These are phyloP conservation scores for Heliconius aoede DNA, from an alignment of 2,888 invertebrate species.

Conservation along the genomic window DNA sequence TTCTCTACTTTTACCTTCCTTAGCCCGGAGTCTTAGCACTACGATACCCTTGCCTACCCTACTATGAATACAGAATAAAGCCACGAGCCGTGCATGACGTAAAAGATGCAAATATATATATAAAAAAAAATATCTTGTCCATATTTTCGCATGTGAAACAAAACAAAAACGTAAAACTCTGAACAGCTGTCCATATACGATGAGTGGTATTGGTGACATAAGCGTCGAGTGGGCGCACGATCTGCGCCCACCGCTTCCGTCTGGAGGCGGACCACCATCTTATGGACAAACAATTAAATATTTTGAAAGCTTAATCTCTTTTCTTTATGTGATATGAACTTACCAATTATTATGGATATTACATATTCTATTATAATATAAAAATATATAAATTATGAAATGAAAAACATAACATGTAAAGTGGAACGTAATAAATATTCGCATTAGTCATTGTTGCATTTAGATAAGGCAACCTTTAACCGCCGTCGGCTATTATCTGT, in stretches of 20 bases:
- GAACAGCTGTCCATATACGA: slow-evolving; percentile 71
- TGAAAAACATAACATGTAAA: slow-evolving; percentile 23
- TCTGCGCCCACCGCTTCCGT: slow-evolving; percentile 79
- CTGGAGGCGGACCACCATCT: slow-evolving; percentile 75
- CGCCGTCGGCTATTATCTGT: slow-evolving; percentile 53
- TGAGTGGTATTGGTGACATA: slow-evolving; percentile 76
- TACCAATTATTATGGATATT: too few relatives aligned
- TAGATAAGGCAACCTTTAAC: slow-evolving; percentile 62
- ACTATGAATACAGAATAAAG: too few relatives aligned
- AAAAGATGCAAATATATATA: too few relatives aligned
- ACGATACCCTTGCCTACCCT: too few relatives aligned
- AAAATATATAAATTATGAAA: too few relatives aligned
- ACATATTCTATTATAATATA: too few relatives aligned
- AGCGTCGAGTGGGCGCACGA: slow-evolving; percentile 72
- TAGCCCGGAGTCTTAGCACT: too few relatives aligned
- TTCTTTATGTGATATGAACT: background rate
- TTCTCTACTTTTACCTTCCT: too few relatives aligned
- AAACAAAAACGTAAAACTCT: slow-evolving; percentile 37
- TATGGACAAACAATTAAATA: slow-evolving; percentile 62
- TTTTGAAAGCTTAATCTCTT: background rate
- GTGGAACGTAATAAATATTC: slow-evolving; percentile 25
- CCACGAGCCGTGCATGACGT: too few relatives aligned
- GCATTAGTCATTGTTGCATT: slow-evolving; percentile 59
- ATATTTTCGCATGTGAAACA: background rate
- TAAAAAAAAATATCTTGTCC: background rate